Conservation (phyloP, 2,797 vertebrate genomes). For the Lepus townsendii region DNA sequence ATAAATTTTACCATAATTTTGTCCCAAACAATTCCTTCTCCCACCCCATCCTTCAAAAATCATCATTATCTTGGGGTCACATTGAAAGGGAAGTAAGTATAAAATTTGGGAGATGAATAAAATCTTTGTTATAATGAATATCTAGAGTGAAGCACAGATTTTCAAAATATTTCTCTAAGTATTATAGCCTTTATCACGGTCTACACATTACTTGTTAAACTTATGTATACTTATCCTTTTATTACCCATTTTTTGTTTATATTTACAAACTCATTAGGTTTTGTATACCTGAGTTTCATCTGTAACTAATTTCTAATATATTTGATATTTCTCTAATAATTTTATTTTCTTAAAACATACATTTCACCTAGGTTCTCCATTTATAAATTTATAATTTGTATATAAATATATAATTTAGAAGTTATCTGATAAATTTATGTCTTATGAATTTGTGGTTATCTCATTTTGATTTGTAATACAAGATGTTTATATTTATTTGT, state of each 20-base stretch:
- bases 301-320: slow-evolving; percentile 63
- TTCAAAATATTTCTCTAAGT: background rate
- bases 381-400: slow-evolving; percentile 40
- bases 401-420: background rate
- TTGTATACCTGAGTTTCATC: slow-evolving; percentile 7
- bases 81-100: background rate
- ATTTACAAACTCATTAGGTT: slow-evolving; percentile 53
- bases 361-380: slow-evolving; percentile 35
- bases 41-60: background rate
- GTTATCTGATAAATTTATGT: background rate
- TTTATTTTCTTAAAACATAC: slow-evolving; percentile 40
- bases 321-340: slow-evolving; percentile 28
- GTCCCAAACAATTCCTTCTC: background rate
- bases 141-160: background rate
- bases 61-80: background rate
- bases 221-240: background rate
- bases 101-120: background rate
- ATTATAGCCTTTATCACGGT: background rate
- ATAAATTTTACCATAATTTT: slow-evolving; percentile 47
- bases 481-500: slow-evolving; percentile 50
- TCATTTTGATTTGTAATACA: slow-evolving; percentile 50
- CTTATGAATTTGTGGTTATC: slow-evolving; percentile 45
- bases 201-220: slow-evolving; percentile 38
- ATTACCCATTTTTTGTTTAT: slow-evolving; percentile 19
- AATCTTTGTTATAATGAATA: background rate